Evolutionary conservation across 2,888 invertebrate genomes (phyloP).

Genomic region (Nasonovia ribisnigri): DNA sequence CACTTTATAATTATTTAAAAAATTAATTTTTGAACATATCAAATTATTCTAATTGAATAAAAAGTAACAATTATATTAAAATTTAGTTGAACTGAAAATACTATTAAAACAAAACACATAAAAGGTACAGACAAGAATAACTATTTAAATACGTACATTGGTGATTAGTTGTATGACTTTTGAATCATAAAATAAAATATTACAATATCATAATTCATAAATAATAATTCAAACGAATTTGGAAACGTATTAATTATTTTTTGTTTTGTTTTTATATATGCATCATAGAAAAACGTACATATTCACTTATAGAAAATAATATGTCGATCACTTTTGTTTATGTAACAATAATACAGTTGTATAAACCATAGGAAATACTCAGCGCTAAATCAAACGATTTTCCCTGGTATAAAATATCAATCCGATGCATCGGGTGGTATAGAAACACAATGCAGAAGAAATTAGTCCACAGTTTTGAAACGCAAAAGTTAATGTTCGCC

Average conservation of each 20-base stretch:
- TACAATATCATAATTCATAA: background rate
- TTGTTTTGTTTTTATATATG: background rate
- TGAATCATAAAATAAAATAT: background rate
- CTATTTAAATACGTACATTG: background rate
- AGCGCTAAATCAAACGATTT: background rate
- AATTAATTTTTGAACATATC: background rate
- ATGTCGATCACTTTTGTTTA: background rate
- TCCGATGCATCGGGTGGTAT: background rate
- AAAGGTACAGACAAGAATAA: background rate
- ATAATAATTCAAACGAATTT: background rate
- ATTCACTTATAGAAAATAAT: background rate
- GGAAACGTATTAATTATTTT: background rate
- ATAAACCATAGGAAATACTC: background rate
- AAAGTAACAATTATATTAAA: background rate
- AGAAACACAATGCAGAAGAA: conserved; percentile 32
- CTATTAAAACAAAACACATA: background rate
- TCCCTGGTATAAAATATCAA: conserved; percentile 14
- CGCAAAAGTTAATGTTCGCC: conserved; percentile 48
- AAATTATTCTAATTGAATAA: background rate
- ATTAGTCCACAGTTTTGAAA: conserved; percentile 39
- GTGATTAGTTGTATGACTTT: background rate
- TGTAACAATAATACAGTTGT: background rate
- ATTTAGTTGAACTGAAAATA: background rate
- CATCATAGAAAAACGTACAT: background rate
- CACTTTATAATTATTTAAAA: background rate